Conservation (phyloP, 2,888 invertebrate species). For the Lamellibrachia satsuma region DNA sequence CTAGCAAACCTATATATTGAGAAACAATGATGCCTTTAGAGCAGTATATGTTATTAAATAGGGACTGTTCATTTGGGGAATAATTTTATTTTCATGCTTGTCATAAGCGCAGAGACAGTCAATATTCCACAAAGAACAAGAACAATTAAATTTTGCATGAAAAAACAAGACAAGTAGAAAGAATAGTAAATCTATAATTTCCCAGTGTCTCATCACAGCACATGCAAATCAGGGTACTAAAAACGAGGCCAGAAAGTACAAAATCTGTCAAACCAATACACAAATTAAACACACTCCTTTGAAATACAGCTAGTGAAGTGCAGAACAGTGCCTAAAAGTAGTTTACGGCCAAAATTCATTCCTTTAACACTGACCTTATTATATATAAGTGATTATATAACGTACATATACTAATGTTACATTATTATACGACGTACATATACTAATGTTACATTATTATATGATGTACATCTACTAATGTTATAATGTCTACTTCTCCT, state of each 20-base stretch:
- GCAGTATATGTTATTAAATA: not conserved
- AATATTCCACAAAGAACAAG: not conserved
- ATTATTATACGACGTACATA: too few relatives aligned
- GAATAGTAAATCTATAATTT: not conserved
- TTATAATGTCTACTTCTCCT: conserved; percentile 71
- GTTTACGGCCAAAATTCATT: not conserved
- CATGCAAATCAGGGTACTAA: not conserved
- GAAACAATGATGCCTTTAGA: not conserved
- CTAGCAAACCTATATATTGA: not conserved
- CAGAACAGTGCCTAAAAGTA: not conserved
- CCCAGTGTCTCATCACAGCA: not conserved
- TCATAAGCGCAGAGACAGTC: not conserved
- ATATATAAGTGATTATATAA: not conserved
- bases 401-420: too few relatives aligned
- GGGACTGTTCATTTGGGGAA: not conserved
- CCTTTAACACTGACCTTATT: conserved; percentile 9
- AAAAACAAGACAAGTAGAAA: not conserved
- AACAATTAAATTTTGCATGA: not conserved
- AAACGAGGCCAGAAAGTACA: not conserved
- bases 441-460: not conserved
- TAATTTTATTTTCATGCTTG: not conserved
- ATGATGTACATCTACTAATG: not conserved
- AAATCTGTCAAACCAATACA: conserved; percentile 10
- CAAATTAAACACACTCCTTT: not conserved
- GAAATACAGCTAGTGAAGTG: not conserved